phyloP scores from a whole-genome alignment of 2,113 vertebrate genomes.

The Empidonax traillii region DNA sequence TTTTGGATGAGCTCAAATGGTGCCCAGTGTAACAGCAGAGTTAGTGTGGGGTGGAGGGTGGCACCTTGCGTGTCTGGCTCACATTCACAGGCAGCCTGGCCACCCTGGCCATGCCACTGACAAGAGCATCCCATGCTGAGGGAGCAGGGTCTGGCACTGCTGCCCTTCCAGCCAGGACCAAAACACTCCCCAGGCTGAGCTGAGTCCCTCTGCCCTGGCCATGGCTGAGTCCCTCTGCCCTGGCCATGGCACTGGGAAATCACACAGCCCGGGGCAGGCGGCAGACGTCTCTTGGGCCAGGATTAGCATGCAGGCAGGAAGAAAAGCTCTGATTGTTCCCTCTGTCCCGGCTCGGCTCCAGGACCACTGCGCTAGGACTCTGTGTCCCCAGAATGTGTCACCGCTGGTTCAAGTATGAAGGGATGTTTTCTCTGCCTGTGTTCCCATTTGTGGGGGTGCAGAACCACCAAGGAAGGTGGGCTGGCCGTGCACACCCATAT shows the following conservation, averaged over 20 bases:
- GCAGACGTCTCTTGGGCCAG: not conserved
- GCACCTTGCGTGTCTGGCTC: not conserved
- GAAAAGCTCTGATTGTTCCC: conserved; percentile 47
- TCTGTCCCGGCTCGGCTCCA: not conserved
- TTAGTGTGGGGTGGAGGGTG: not conserved
- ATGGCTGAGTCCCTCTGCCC: not conserved
- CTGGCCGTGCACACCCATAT: fast-evolving
- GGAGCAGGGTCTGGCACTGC: fast-evolving
- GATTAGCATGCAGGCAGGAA: not conserved
- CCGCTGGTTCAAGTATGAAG: not conserved
- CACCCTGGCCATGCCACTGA: fast-evolving
- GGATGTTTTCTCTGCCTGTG: not conserved
- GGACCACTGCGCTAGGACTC: not conserved
- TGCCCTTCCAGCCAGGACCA: not conserved
- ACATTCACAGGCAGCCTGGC: fast-evolving
- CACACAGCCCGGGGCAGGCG: not conserved
- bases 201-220: not conserved
- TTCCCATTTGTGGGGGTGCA: not conserved
- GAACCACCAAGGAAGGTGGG: not conserved
- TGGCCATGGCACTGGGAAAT: fast-evolving
- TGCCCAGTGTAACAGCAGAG: not conserved
- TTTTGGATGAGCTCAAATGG: not conserved
- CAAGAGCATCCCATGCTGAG: fast-evolving
- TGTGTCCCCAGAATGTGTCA: conserved; percentile 10
- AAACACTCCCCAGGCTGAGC: not conserved